Percentiles rank a stretch among this genome's conserved stretches.
These are phyloP conservation scores for Marronus borbonicus DNA, from an alignment of 2,888 invertebrate genomes.

Conservation along the genomic window DNA sequence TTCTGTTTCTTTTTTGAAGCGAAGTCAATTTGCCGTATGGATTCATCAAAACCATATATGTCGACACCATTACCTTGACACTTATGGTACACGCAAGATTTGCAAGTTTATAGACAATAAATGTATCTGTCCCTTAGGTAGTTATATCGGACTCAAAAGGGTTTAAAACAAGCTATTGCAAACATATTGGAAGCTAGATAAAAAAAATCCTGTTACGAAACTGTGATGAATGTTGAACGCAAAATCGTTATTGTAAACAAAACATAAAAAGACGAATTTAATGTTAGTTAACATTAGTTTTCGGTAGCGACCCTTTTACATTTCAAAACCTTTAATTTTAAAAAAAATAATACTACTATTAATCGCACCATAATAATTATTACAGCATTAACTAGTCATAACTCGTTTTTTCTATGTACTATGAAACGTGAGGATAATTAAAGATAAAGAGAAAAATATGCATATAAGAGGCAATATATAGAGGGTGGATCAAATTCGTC, in stretches of 20 bases:
- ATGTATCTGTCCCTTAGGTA: conserved; percentile 49
- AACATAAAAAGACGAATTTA: conserved; percentile 32
- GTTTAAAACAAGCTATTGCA: conserved; percentile 5
- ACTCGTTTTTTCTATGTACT: conserved; percentile 43
- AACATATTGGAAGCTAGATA: neutral
- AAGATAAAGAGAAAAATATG: neutral
- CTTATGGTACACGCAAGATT: neutral
- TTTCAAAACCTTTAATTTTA: neutral
- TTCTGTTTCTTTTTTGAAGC: no score
- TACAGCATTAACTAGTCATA: conserved; percentile 39
- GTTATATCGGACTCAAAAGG: conserved; percentile 35
- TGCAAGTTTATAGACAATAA: conserved; percentile 51
- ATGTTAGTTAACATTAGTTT: conserved; percentile 26
- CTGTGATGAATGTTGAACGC: conserved; percentile 14
- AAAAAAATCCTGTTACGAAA: conserved; percentile 8
- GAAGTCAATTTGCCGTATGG: neutral
- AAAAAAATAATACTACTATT: neutral
- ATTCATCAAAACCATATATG: conserved; percentile 7
- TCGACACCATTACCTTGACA: neutral
- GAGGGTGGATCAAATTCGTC: neutral
- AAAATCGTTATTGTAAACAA: neutral
- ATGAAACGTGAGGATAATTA: conserved; percentile 17
- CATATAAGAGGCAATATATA: conserved; percentile 35
- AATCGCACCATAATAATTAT: conserved; percentile 30
- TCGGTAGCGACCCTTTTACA: conserved; percentile 3